phyloP scores from a whole-genome alignment of 2,797 vertebrate species.

The Gila robusta region DNA sequence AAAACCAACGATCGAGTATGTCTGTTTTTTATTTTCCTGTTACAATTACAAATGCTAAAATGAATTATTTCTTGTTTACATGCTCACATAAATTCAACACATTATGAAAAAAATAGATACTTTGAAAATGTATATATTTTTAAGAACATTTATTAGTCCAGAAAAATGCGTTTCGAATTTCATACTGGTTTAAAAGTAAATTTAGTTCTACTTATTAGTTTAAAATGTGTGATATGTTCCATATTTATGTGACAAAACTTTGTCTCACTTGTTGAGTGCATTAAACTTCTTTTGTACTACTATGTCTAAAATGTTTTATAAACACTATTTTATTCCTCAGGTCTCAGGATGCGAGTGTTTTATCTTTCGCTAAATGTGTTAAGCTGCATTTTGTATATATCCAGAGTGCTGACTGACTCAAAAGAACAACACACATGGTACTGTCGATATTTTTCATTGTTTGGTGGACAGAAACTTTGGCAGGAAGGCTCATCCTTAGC shows the following conservation, averaged over 20 bases:
- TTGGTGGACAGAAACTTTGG: neutral
- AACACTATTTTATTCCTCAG: conserved; percentile 68
- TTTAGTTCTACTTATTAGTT: neutral
- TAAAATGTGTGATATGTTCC: neutral
- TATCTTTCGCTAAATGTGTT: conserved; percentile 87
- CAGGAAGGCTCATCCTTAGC: neutral
- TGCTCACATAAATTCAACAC: neutral
- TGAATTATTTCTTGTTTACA: neutral
- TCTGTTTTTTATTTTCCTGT: conserved; percentile 7
- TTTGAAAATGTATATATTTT: neutral
- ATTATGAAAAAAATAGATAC: neutral
- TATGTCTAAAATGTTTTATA: neutral
- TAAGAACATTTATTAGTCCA: neutral
- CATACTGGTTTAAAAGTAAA: neutral
- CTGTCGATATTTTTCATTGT: conserved; percentile 51
- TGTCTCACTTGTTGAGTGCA: neutral
- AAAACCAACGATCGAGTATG: conserved; percentile 90
- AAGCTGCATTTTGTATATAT: conserved; percentile 86
- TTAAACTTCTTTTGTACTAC: neutral
- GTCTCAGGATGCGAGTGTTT: conserved; percentile 85
- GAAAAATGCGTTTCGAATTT: neutral
- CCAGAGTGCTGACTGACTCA: conserved; percentile 81
- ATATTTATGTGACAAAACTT: neutral
- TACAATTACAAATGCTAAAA: neutral
- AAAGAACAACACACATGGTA: conserved; percentile 78